Base-by-base conservation (phyloP, 2,113 vertebrate species). In the Bothrops jararaca region DNA sequence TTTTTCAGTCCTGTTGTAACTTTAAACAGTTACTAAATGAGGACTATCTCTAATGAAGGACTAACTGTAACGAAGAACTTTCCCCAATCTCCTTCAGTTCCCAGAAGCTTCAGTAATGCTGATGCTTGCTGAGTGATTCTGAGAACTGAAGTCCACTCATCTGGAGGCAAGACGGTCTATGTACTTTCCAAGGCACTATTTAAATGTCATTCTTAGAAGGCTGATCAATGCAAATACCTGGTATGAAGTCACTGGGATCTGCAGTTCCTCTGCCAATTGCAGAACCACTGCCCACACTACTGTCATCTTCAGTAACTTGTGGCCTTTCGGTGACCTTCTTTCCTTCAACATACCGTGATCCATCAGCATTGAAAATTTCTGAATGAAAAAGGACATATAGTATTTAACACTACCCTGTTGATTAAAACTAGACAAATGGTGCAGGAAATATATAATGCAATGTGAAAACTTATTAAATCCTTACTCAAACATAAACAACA, bases 311-410 rank as follows among this genome's bases (percentile, higher is more conserved):
- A 0, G 91, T 95, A 0, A 94, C 86, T 5, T 93, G 96, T 45
- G 94, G 96, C 10, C 10, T 97, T 95, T 88, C 45, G 3, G 96
- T 97, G 3, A 92, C 96, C 0, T 94, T 96, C 4, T 97, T 96
- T 8, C 90, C 96, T 18, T 94, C 39, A 10, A 50, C 93, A 5
- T 95, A 98, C 0, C 85, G 96, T n/a, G 97, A 97, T 34, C 97
- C 98, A 1, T 98, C 98, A 0, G 96, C 95, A 12, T 98, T 98
- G 57, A 97, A 97, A 57, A 98, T 98, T n/a, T 95, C 97, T 98
- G 92, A 42, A 53, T n/a, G 89, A 94, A 74, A 97, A 3, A 90
- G 50, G 89, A 95, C 86, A 29, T 0, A n/a, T n/a, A 48, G 4
- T 9, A 6, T 5, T 87, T 1, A 52, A 91, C 15, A 24, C 1